These are phyloP conservation scores for Camponotus fellah DNA, from an alignment of 2,888 invertebrate species.

Conservation along the genomic window DNA sequence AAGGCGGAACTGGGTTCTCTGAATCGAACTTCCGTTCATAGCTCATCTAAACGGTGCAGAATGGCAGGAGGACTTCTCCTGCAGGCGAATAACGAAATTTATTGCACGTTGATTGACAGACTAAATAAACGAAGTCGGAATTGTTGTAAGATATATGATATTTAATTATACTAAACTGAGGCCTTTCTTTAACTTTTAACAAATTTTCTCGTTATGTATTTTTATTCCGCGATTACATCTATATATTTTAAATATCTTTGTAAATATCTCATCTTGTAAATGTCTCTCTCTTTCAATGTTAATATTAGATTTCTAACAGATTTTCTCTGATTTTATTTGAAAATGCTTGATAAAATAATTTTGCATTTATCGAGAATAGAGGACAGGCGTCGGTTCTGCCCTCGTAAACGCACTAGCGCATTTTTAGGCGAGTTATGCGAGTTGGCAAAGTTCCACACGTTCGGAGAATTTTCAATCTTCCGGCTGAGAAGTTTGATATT, in stretches of 20 bases:
- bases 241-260: neutral
- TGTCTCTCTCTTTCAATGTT: neutral
- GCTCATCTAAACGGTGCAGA: constrained; percentile 31
- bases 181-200: neutral
- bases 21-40: constrained; percentile 49
- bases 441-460: constrained; percentile 50
- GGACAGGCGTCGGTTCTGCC: neutral
- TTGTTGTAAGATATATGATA: neutral
- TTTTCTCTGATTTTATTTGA: constrained; percentile 6
- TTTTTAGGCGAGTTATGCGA: constrained; percentile 44
- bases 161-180: neutral
- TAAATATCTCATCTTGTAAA: neutral
- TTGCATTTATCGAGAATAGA: constrained; percentile 24
- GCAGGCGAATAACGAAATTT: constrained; percentile 18
- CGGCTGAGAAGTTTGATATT: constrained; percentile 48
- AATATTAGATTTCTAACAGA: constrained; percentile 10
- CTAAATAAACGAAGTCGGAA: neutral
- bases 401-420: constrained; percentile 15
- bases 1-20: constrained; percentile 17
- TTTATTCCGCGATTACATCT: neutral
- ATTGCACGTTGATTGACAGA: neutral
- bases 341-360: constrained; percentile 12
- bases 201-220: neutral
- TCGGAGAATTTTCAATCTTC: constrained; percentile 53
- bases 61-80: constrained; percentile 13